phyloP scores from a whole-genome alignment of 2,113 vertebrate genomes.

The Nyctibius bracteatus region DNA sequence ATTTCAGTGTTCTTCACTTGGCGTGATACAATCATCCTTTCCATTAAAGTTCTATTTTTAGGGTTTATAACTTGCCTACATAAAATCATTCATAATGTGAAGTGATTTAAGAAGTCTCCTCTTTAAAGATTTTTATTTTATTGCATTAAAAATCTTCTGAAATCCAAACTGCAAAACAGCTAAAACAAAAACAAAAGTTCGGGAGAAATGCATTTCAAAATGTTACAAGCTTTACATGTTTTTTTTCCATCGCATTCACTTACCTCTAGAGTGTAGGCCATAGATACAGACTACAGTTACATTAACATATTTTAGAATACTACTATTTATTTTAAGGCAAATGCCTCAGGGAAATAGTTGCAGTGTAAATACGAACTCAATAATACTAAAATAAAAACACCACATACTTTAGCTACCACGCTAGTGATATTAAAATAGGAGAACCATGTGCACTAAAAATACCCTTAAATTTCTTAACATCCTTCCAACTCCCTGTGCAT shows the following conservation, averaged over 20 bases:
- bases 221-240: rapidly evolving
- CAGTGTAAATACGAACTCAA: background rate
- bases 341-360: background rate
- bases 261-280: rapidly evolving
- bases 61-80: background rate
- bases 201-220: background rate
- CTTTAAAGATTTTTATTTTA: background rate
- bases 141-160: background rate
- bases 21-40: background rate
- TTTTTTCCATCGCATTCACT: background rate
- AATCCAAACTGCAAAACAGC: background rate
- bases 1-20: background rate
- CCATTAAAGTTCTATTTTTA: background rate
- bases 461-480: background rate
- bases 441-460: rapidly evolving
- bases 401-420: rapidly evolving
- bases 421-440: background rate
- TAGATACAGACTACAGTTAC: background rate
- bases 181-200: background rate
- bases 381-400: background rate
- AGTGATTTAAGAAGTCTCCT: background rate
- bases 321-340: background rate
- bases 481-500: rapidly evolving
- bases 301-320: background rate
- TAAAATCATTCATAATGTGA: background rate